Evolutionary conservation across 1,140 invertebrate genomes (phyloP), one percentile per base, ranked within the genome.

Genomic region (Aradophagus sp.): DNA sequence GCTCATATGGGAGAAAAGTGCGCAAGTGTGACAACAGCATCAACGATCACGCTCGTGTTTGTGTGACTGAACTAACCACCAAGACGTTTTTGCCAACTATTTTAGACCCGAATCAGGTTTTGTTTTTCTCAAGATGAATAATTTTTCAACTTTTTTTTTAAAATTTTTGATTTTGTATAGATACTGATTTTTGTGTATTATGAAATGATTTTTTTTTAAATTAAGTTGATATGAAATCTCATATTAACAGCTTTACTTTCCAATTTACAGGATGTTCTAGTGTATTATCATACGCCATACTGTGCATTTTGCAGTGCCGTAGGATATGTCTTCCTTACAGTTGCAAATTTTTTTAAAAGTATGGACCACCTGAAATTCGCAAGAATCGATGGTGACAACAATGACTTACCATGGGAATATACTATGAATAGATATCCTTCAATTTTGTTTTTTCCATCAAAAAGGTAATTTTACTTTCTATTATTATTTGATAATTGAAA

Each of bases 341-440:
- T 91, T 11, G 90, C 92, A n/a, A 82, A 88, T 78, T 88, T 90
- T 47, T 88, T 93, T 27, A 75, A 80, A 3, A 77, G 84, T 39
- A 85, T 90, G 67, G 75, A 86, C 36, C 83, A 87, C 73, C 77
- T 93, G 5, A 74, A 81, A 32, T 91, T 94, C 75, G 88, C 88
- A 8, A 87, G 92, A 34, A 88, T 95, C n/a, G 93, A 95, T 84
- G 92, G 91, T 10, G 90, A 93, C 72, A 87, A 87, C 1, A 93
- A 95, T 84, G 92, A 94, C 84, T 84, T 95, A 44, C 92, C 93
- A 1, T 94, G 93, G 93, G 89, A 92, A 77, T 94, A 90, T 80
- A 92, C 90, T 15, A 91, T 91, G 82, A 89, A 90, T 74, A 86
- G 84, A 17, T 93, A 91, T 86, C 93, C 93, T 5, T 89, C 91